A percentile compares a stretch with the other conserved stretches of the same genome.
These are phyloP conservation scores for Falco cherrug DNA, from an alignment of 2,797 vertebrate genomes.

Conservation along the genomic window DNA sequence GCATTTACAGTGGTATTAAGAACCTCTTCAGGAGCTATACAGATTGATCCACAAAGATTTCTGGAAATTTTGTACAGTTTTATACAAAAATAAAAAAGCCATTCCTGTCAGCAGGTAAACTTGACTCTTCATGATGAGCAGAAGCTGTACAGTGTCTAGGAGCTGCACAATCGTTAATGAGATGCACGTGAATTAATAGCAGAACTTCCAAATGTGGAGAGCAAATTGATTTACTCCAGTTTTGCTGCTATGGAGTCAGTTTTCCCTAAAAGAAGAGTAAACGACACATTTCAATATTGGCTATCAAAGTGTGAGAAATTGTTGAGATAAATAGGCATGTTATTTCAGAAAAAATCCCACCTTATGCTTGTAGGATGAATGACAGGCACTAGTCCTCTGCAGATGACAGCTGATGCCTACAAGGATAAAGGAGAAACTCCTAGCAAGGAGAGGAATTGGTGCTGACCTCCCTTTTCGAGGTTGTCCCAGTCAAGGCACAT, in stretches of 20 bases:
- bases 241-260: neutral
- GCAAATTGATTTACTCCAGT: neutral
- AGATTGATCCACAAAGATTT: neutral
- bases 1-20: neutral
- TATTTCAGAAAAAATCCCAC: fast-evolving
- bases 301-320: neutral
- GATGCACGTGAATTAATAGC: neutral
- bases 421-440: neutral
- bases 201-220: neutral
- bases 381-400: neutral
- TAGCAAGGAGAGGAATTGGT: neutral
- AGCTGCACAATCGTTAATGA: neutral
- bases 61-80: neutral
- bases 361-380: neutral
- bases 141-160: neutral
- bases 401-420: neutral
- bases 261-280: neutral
- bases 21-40: neutral
- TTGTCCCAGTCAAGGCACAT: neutral
- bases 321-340: neutral
- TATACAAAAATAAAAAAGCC: neutral
- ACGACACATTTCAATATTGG: neutral
- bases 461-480: neutral
- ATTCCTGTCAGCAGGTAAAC: neutral
- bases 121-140: neutral